These are phyloP conservation scores for Tyto alba DNA, from an alignment of 2,113 vertebrate genomes.

Conservation along the genomic window DNA sequence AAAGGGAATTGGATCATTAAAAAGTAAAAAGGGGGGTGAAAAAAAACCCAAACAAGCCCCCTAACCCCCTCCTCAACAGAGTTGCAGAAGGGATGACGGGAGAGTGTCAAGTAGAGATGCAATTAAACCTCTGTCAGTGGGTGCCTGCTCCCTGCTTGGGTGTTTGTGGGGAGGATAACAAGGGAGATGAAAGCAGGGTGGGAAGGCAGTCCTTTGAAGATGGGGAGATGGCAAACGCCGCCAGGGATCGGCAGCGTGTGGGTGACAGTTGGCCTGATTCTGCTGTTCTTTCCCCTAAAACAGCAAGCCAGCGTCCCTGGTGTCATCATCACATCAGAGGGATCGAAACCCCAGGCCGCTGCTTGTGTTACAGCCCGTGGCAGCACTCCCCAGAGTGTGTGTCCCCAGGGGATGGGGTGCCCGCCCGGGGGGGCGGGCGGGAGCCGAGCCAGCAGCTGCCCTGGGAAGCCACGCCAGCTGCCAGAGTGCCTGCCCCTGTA, in stretches of 20 bases:
- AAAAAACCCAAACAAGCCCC: not conserved
- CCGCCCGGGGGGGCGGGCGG: rapidly evolving
- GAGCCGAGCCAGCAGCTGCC: not conserved
- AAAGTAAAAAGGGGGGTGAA: not conserved
- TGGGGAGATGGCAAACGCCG: not conserved
- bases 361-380: not conserved
- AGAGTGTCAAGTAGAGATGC: not conserved
- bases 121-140: not conserved
- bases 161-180: not conserved
- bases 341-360: rapidly evolving
- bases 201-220: not conserved
- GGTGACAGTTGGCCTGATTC: not conserved
- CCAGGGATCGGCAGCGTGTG: not conserved
- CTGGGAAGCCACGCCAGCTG: rapidly evolving
- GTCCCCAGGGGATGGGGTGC: rapidly evolving
- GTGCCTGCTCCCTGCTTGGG: not conserved
- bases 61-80: not conserved
- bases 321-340: not conserved
- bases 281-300: not conserved
- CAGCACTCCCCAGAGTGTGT: rapidly evolving
- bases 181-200: not conserved
- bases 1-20: not conserved
- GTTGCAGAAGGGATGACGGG: not conserved
- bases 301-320: too few species aligned
- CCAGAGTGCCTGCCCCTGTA: not conserved